phyloP scores from a whole-genome alignment of 2,113 vertebrate genomes.

The Channa argus region DNA sequence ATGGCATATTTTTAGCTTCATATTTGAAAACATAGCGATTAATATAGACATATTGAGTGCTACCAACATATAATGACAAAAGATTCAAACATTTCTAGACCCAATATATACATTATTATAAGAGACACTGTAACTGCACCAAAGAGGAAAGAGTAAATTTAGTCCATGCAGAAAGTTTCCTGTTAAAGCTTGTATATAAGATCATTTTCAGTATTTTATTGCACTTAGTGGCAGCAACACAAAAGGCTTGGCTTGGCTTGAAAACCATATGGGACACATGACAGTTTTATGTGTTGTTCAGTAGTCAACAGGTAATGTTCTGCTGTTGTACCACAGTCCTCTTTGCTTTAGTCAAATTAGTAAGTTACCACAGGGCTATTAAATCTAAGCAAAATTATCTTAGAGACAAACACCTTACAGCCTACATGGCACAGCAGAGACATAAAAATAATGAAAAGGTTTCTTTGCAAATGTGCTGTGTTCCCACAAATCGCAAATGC shows the following conservation, averaged over 20 bases:
- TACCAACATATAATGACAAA: neutral
- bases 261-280: neutral
- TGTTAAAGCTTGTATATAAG: conserved; percentile 6
- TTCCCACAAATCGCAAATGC: neutral
- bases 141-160: neutral
- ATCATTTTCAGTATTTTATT: conserved; percentile 8
- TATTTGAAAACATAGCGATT: neutral
- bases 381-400: too few relatives aligned
- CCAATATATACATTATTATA: too few relatives aligned
- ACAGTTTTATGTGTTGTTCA: neutral
- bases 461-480: neutral
- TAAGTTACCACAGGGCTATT: too few relatives aligned
- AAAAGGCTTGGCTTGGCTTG: neutral
- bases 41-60: neutral
- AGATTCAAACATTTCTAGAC: neutral
- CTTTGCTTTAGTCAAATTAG: neutral
- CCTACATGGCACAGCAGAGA: neutral
- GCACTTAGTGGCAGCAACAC: neutral
- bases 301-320: neutral
- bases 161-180: neutral
- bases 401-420: neutral
- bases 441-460: too few relatives aligned
- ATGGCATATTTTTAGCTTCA: conserved; percentile 6
- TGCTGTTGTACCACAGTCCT: too few relatives aligned
- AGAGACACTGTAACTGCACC: neutral